Evolutionary conservation across 2,113 vertebrate species (phyloP).

Genomic region (Sarotherodon lohbergeri): DNA sequence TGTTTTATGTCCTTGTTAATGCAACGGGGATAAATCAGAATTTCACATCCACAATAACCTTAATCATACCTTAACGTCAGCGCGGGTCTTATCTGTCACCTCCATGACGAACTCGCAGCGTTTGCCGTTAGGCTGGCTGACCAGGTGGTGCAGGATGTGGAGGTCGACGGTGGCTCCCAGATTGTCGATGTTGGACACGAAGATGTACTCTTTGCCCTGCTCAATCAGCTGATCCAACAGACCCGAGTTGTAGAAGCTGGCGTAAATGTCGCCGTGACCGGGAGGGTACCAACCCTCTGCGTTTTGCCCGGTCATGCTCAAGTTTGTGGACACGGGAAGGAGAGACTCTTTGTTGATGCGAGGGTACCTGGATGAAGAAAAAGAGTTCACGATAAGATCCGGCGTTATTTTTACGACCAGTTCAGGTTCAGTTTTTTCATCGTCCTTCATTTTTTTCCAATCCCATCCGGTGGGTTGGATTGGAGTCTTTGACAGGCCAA

Average conservation of each 20-base stretch:
- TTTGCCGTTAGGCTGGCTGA: constrained; percentile 88
- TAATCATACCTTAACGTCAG: constrained; percentile 88
- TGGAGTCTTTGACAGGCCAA: neutral
- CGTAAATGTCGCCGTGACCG: constrained; percentile 94
- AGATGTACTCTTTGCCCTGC: constrained; percentile 96
- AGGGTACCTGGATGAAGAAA: constrained; percentile 80
- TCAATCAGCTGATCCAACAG: constrained; percentile 85
- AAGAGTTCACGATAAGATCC: rapidly evolving
- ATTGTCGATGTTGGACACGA: constrained; percentile 99
- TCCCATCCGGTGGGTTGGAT: neutral
- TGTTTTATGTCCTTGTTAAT: neutral
- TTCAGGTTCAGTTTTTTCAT: neutral
- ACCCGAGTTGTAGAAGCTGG: constrained; percentile 95
- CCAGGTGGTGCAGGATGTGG: constrained; percentile 94
- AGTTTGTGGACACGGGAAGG: constrained; percentile 85
- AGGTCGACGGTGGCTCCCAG: constrained; percentile 98
- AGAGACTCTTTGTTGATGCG: constrained; percentile 96
- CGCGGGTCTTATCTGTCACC: constrained; percentile 96
- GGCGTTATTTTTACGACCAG: rapidly evolving
- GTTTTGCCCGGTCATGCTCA: constrained; percentile 83
- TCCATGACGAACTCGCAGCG: constrained; percentile 98
- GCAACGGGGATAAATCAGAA: neutral
- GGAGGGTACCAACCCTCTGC: constrained; percentile 95
- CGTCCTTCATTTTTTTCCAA: neutral
- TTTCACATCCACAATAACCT: neutral